Conservation (phyloP, 2,113 vertebrate genomes). For the Zosterops pallidus region DNA sequence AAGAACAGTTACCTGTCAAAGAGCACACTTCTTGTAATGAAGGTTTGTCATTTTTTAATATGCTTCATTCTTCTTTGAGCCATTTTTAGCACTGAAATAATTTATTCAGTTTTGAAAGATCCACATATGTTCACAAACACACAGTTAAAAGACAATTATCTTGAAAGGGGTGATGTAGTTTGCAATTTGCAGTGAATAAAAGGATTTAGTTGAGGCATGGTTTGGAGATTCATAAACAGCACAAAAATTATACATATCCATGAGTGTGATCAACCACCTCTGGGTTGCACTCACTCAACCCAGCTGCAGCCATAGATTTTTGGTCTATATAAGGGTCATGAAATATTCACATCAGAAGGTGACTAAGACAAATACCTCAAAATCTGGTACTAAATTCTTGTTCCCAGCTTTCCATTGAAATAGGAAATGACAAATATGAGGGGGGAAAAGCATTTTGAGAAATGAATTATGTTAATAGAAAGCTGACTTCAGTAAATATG, state of each 20-base stretch:
- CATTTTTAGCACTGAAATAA: not conserved
- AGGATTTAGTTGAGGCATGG: not conserved
- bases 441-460: not conserved
- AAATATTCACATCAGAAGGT: not conserved
- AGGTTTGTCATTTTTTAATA: not conserved
- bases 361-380: not conserved
- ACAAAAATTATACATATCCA: fast-evolving
- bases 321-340: not conserved
- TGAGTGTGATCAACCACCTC: not conserved
- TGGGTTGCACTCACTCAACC: not conserved
- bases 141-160: not conserved
- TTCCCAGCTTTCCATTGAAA: not conserved
- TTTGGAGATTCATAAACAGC: not conserved
- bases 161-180: not conserved
- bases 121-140: not conserved
- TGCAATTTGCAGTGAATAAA: not conserved
- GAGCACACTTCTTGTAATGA: not conserved
- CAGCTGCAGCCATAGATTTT: not conserved
- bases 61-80: not conserved
- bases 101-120: not conserved
- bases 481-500: not conserved
- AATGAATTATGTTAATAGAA: not conserved
- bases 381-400: not conserved
- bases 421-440: not conserved
- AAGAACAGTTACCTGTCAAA: not conserved